Evolutionary conservation across 2,888 invertebrate genomes (phyloP), one percentile per base, ranked within the genome.

Genomic region (Metacarcinus magister): DNA sequence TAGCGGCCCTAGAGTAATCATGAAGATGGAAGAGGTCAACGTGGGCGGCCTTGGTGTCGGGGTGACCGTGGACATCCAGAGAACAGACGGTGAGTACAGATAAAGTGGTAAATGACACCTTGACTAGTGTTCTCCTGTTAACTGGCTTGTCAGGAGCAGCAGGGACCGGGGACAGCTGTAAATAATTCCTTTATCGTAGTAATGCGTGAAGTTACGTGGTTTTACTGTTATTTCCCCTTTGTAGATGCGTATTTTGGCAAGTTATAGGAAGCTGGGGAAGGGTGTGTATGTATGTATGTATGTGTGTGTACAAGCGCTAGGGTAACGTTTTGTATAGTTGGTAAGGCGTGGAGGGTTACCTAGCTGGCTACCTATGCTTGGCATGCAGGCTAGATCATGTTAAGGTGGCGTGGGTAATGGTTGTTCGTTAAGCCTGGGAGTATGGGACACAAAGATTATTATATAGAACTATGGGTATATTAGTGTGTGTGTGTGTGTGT

Each of bases 11-110:
- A 54, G 94, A 3, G 92, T 48, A 91, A 96, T 43, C 54, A 97
- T 97, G 97, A 97, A 97, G 95, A 97, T 97, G 97, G 97, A 97
- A 28, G 97, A 97, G 93, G 95, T 90, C 46, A 95, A 96, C 82
- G 89, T 96, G 43, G 97, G 97, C 39, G 96, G 97, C 43, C 94
- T 97, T 90, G 95, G 94, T 54, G 95, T 97, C 23, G 96, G 96
- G 44, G 96, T 96, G 0, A 94, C 97, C 16, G 96, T 97, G 95
- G 97, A 97, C 75, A 97, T 97, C 91, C 96, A 97, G 90, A 97
- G 97, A 94, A 97, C 96, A 89, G 97, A 97, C 96, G 97, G 97
- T 97, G 96, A 97, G 97, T 96, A 32, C 13, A 19, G 32, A 5
- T 28, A 54, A 82, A 54, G 2, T 0, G 32, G 48, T 44, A 19